Evolutionary conservation across 2,113 vertebrate species (phyloP).

Genomic region (Xenus cinereus): DNA sequence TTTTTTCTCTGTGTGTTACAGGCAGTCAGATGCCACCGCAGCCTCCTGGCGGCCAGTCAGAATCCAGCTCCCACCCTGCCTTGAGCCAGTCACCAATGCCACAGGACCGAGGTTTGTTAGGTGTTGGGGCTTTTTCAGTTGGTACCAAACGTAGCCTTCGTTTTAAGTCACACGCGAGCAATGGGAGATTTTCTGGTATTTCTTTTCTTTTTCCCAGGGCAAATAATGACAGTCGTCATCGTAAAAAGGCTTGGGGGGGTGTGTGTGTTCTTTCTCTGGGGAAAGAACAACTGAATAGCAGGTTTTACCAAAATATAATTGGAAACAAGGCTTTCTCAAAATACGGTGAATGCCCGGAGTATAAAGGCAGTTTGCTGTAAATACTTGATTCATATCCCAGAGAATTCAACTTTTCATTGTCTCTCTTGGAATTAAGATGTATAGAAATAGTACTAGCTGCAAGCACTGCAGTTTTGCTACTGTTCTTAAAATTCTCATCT

Average conservation of each 20-base stretch:
- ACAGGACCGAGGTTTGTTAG: conserved; percentile 91
- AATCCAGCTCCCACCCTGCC: conserved; percentile 85
- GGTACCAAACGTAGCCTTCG: not conserved
- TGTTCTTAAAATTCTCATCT: not conserved
- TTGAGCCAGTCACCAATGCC: conserved; percentile 92
- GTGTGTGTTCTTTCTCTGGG: not conserved
- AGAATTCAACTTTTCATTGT: not conserved
- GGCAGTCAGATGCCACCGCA: conserved; percentile 88
- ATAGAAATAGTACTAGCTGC: not conserved
- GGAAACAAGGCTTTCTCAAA: conserved; percentile 26
- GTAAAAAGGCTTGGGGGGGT: not conserved
- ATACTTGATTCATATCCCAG: not conserved
- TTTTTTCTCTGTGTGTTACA: conserved; percentile 71
- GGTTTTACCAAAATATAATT: conserved; percentile 27
- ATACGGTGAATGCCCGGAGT: not conserved
- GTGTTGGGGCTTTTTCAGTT: not conserved
- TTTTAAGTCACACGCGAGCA: not conserved
- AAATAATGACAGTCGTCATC: conserved; percentile 17
- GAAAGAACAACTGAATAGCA: conserved; percentile 19
- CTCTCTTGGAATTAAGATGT: not conserved
- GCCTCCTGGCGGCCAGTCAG: conserved; percentile 87
- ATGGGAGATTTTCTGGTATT: conserved; percentile 41
- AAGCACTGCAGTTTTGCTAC: not conserved
- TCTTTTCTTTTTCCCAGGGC: conserved; percentile 3
- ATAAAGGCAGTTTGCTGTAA: conserved; percentile 33